A percentile compares a stretch with the other conserved stretches of the same genome.
phyloP scores from a whole-genome alignment of 2,888 invertebrate genomes.

The Dynastes hyllus region DNA sequence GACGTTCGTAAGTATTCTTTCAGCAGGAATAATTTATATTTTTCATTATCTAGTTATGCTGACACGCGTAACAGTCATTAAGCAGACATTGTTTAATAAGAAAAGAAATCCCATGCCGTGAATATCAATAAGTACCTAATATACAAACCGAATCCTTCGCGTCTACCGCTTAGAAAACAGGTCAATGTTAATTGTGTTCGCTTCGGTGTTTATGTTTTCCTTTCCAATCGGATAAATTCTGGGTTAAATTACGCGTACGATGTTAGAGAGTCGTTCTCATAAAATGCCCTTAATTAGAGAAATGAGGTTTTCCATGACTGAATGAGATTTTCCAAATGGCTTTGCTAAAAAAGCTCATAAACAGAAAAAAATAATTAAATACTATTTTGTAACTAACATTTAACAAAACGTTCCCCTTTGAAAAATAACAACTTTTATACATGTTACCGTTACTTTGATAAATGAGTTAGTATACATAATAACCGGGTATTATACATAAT shows the following conservation, averaged over 20 bases:
- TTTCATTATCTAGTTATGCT: slow-evolving; percentile 22
- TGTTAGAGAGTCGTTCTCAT: slow-evolving; percentile 5
- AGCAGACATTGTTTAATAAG: slow-evolving; percentile 42
- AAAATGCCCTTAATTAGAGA: slow-evolving; percentile 25
- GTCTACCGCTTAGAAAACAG: slow-evolving; percentile 37
- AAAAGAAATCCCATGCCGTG: slow-evolving; percentile 23
- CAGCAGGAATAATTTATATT: slow-evolving; percentile 17
- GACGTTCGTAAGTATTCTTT: slow-evolving; percentile 18
- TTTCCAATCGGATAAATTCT: slow-evolving; percentile 40
- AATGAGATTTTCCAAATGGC: too few relatives aligned
- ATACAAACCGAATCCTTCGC: slow-evolving; percentile 32
- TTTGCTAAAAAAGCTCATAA: too few relatives aligned
- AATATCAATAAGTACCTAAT: slow-evolving; percentile 25
- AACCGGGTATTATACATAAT: too few relatives aligned
- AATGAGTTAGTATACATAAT: too few relatives aligned
- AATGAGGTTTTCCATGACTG: slow-evolving; percentile 15
- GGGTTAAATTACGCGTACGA: slow-evolving; percentile 23
- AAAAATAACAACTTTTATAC: too few relatives aligned
- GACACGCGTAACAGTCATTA: slow-evolving; percentile 21
- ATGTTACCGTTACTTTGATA: too few relatives aligned
- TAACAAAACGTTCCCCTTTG: too few relatives aligned
- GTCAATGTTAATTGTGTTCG: slow-evolving; percentile 37
- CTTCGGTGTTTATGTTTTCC: slow-evolving; percentile 38
- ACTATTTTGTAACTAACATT: too few relatives aligned
- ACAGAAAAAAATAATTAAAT: too few relatives aligned